phyloP scores from a whole-genome alignment of 2,113 vertebrate genomes.

The Ophthalmolycus amberensis region DNA sequence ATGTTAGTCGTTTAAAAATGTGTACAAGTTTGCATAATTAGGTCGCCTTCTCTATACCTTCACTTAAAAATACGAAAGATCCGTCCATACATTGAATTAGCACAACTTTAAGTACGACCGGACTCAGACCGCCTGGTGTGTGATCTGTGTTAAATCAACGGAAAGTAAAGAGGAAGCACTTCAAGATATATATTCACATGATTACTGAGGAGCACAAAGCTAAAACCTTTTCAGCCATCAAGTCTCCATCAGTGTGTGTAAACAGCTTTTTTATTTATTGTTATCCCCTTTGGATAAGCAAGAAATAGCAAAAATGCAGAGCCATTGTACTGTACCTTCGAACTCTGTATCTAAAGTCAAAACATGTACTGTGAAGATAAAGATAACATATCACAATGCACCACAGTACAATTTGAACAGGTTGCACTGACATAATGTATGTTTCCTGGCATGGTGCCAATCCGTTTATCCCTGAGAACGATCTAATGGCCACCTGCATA shows the following conservation, averaged over 20 bases:
- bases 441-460: conserved; percentile 8
- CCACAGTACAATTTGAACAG: neutral
- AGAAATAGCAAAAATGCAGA: neutral
- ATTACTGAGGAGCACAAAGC: neutral
- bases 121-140: neutral
- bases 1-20: neutral
- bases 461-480: conserved; percentile 45
- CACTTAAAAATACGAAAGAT: neutral
- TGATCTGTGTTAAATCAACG: neutral
- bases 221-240: neutral
- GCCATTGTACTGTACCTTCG: neutral
- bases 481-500: conserved; percentile 40
- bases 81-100: neutral
- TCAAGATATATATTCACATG: neutral
- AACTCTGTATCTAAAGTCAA: neutral
- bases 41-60: neutral
- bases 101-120: neutral
- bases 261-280: neutral
- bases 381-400: neutral
- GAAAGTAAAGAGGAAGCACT: neutral
- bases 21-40: neutral
- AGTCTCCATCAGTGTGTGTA: neutral
- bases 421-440: conserved; percentile 17
- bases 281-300: neutral
- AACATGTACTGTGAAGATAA: neutral